Conservation (phyloP, 2,888 invertebrate species). For the Pyrgus malvae region DNA sequence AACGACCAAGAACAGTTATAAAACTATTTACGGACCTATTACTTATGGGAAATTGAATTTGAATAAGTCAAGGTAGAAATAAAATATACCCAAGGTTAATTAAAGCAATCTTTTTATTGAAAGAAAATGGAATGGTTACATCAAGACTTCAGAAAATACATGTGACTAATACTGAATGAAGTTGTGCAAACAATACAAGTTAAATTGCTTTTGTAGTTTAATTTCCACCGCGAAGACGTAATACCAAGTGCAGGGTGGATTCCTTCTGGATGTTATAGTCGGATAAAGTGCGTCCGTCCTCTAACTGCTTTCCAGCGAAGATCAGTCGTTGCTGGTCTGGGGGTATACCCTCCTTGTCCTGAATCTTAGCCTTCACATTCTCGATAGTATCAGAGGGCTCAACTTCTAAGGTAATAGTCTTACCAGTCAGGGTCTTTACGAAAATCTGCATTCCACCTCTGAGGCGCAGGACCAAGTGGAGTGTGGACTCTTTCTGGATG, state of each 20-base stretch:
- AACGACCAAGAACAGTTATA: background rate
- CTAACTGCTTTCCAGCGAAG: constrained; percentile 45
- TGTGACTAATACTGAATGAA: constrained; percentile 7
- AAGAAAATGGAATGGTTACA: constrained; percentile 53
- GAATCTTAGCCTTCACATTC: constrained; percentile 35
- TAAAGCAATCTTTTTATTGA: constrained; percentile 38
- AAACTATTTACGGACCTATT: background rate
- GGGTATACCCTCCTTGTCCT: constrained; percentile 44
- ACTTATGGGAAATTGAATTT: background rate
- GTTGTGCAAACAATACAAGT: constrained; percentile 27
- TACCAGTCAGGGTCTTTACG: too few species aligned
- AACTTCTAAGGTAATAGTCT: constrained; percentile 45
- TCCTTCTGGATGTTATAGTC: constrained; percentile 59
- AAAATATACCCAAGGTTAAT: constrained; percentile 7
- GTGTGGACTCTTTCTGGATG: constrained; percentile 53
- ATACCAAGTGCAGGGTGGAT: constrained; percentile 47
- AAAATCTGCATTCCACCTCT: too few species aligned
- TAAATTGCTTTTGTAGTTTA: constrained; percentile 2
- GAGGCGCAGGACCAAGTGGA: constrained; percentile 47
- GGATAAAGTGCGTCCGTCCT: constrained; percentile 52
- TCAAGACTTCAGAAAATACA: constrained; percentile 31
- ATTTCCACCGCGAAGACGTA: constrained; percentile 34
- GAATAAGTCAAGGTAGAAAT: background rate
- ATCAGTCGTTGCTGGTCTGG: constrained; percentile 49
- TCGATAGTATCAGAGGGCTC: constrained; percentile 46